Percentiles rank a stretch among this genome's conserved stretches.
Conservation (phyloP, 2,113 vertebrate genomes). For the Polypterus bichir region DNA sequence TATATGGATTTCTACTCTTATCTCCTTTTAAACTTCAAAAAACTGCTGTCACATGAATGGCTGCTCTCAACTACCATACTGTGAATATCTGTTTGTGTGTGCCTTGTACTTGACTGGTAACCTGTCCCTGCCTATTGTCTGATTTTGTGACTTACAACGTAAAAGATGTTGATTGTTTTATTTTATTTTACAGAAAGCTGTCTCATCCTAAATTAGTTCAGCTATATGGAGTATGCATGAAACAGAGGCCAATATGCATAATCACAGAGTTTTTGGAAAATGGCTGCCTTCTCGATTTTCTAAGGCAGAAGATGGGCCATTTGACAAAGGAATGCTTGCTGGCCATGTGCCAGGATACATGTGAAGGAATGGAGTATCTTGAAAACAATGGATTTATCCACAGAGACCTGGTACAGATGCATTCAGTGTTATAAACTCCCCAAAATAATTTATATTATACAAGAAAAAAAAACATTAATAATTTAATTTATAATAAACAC, state of each 20-base stretch:
- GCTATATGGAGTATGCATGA: slow-evolving; percentile 70
- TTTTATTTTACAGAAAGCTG: slow-evolving; percentile 47
- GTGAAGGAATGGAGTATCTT: slow-evolving; percentile 73
- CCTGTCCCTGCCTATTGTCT: too few species aligned
- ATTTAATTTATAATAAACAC: background rate
- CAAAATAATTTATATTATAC: too few species aligned
- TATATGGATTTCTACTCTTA: too few species aligned
- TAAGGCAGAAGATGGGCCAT: slow-evolving; percentile 36
- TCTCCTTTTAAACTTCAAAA: too few species aligned
- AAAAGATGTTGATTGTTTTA: too few species aligned
- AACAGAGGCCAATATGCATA: slow-evolving; percentile 56
- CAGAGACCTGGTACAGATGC: slow-evolving; percentile 61
- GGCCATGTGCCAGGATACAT: slow-evolving; percentile 60
- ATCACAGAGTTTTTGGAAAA: slow-evolving; percentile 77
- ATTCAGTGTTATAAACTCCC: too few species aligned
- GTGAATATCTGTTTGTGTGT: too few species aligned
- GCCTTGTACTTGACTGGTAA: too few species aligned
- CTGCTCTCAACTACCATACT: too few species aligned
- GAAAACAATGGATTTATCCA: slow-evolving; percentile 63
- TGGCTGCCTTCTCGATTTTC: slow-evolving; percentile 62
- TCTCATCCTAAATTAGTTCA: slow-evolving; percentile 71
- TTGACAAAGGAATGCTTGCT: slow-evolving; percentile 33
- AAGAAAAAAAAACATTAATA: too few species aligned
- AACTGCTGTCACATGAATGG: too few species aligned
- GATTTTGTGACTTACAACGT: too few species aligned